Evolutionary conservation across 2,797 vertebrate species (phyloP), one percentile per base, ranked within the genome.

Genomic region (Pterois miles): DNA sequence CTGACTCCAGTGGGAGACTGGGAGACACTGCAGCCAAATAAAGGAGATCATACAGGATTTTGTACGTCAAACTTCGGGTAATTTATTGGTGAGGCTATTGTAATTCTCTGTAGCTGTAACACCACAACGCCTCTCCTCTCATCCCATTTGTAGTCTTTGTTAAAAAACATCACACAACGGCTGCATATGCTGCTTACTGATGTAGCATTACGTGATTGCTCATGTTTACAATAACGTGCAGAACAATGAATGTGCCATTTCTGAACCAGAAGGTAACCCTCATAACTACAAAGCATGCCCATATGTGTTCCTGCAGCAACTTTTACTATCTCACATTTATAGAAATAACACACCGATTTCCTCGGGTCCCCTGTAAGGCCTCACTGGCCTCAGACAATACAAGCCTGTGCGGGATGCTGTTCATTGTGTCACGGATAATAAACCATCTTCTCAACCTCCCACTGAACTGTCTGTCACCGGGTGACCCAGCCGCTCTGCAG

Each of bases 401-500:
- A 16, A 25, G 33, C 6, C 77, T 77, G 64, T 76, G 38, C 27
- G n/a, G 12, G n/a, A 56, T 43, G 18, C 40, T 27, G 36, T 50
- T 80, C 64, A 58, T 74, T 5, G 52, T 73, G 82, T 78, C 63
- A 70, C 2, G 54, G 58, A 64, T 52, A 54, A 84, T 77, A 76
- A 88, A 82, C 43, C 27, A 75, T 74, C 76, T 57, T 57, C 64
- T 81, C 58, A 33, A 65, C 69, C 70, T 77, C 56, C 63, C 34
- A 1, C 40, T 76, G 74, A 81, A 56, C 71, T 65, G 54, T 43
- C 22, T 64, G 53, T 46, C 64, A 50, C 65, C 23, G 4, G 14
- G 57, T 76, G 63, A 68, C 40, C 71, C 43, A 11, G 60, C 6
- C 57, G 20, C 22, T 52, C 14, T 56, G 29, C 34, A 53, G 50